phyloP scores from a whole-genome alignment of 2,888 invertebrate species.

The Eudasyphora cyanicolor region DNA sequence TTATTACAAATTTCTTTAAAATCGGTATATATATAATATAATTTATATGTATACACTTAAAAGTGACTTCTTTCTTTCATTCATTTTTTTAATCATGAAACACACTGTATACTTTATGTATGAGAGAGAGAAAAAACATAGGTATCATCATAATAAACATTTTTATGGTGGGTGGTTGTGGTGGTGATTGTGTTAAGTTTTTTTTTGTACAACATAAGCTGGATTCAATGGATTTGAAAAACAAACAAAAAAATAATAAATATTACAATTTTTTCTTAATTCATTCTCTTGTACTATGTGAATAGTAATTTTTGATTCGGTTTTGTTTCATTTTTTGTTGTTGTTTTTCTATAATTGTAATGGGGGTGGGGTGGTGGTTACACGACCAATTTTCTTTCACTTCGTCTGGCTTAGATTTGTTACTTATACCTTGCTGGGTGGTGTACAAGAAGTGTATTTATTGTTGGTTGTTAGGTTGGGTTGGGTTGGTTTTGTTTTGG shows the following conservation, averaged over 20 bases:
- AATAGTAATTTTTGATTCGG: constrained; percentile 19
- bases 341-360: constrained; percentile 3
- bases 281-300: constrained; percentile 29
- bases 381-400: neutral
- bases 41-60: constrained; percentile 16
- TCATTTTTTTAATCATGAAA: constrained; percentile 32
- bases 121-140: neutral
- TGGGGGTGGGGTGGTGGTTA: neutral
- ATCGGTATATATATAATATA: constrained; percentile 23
- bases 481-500: neutral
- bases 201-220: constrained; percentile 26
- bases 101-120: constrained; percentile 31
- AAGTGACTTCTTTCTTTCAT: too few relatives aligned
- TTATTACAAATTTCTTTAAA: constrained; percentile 33
- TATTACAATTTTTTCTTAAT: constrained; percentile 12
- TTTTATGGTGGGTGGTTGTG: constrained; percentile 9
- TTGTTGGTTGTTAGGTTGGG: neutral
- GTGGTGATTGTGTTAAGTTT: constrained; percentile 24
- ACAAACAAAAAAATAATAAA: too few relatives aligned
- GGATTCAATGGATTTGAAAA: constrained; percentile 20
- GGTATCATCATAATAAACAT: constrained; percentile 6
- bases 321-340: neutral
- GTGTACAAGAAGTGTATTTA: neutral
- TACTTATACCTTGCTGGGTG: too few relatives aligned
- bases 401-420: neutral